These are phyloP conservation scores for Tetropium fuscum DNA, from an alignment of 2,888 invertebrate genomes.

Conservation along the genomic window DNA sequence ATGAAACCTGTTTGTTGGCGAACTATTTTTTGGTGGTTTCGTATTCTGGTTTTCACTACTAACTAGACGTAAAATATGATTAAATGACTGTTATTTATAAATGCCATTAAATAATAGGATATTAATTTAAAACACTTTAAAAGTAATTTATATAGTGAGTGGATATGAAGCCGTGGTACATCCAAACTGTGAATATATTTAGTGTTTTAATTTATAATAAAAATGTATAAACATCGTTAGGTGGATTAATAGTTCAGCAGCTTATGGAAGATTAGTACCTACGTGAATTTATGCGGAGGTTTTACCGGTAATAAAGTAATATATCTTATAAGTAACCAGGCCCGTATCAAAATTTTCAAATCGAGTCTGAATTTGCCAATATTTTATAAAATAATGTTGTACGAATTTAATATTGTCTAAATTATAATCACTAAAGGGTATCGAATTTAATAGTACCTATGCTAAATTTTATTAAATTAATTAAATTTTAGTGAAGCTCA, in stretches of 20 bases:
- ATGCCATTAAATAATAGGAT: not conserved
- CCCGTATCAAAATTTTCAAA: slow-evolving; percentile 3
- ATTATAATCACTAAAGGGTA: too few relatives aligned
- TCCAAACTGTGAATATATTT: not conserved
- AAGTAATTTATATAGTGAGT: not conserved
- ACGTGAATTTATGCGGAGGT: slow-evolving; percentile 5
- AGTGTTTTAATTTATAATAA: slow-evolving; percentile 7
- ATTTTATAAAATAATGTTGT: too few relatives aligned
- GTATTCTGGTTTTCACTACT: slow-evolving; percentile 2
- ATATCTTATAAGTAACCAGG: not conserved
- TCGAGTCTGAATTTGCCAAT: too few relatives aligned
- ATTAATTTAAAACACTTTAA: not conserved
- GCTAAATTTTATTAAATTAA: too few relatives aligned
- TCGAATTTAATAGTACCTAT: too few relatives aligned
- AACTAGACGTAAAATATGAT: not conserved
- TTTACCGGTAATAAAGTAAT: not conserved
- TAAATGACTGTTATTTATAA: slow-evolving; percentile 10
- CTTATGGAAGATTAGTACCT: slow-evolving; percentile 1
- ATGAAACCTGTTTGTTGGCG: not conserved
- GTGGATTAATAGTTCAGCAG: not conserved
- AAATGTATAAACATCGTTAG: slow-evolving; percentile 6
- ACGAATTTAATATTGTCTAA: too few relatives aligned
- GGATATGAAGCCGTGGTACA: not conserved
- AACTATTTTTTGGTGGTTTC: too few relatives aligned
- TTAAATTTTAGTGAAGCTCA: too few relatives aligned